phyloP scores from a whole-genome alignment of 2,797 vertebrate species.

The Parauchenoglanis ngamensis region DNA sequence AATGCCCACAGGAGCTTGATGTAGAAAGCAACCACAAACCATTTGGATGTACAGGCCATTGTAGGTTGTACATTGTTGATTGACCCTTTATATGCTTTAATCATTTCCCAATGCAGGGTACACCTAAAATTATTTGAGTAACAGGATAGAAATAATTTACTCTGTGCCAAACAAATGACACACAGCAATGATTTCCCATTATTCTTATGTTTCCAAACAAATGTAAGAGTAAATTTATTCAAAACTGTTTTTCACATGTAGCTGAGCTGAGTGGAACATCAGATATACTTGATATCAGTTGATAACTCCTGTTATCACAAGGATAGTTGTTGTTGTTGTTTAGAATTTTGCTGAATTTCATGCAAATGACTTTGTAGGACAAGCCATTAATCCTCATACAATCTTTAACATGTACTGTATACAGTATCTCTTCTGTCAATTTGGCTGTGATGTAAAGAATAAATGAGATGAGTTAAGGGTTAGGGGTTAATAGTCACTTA shows the following conservation, averaged over 20 bases:
- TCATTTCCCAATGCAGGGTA: not conserved
- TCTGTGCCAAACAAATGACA: not conserved
- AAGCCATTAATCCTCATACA: not conserved
- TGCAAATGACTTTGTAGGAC: not conserved
- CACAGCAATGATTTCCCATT: not conserved
- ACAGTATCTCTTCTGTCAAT: not conserved
- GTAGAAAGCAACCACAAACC: conserved; percentile 18
- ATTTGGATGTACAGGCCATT: not conserved
- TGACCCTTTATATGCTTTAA: not conserved
- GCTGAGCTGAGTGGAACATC: not conserved
- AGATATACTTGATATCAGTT: no score
- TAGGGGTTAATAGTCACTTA: not conserved
- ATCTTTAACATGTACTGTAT: not conserved
- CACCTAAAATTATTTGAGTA: not conserved
- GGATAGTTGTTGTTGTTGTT: not conserved
- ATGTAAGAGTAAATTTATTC: not conserved
- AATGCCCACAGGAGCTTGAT: conserved; percentile 38
- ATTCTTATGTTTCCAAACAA: not conserved
- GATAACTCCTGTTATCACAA: not conserved
- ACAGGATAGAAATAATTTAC: not conserved
- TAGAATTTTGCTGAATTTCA: not conserved
- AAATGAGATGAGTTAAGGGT: not conserved
- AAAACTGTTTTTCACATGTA: not conserved
- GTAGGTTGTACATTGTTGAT: not conserved
- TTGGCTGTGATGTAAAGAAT: not conserved